phyloP scores from a whole-genome alignment of 2,888 invertebrate species.

The Micropterix aruncella region DNA sequence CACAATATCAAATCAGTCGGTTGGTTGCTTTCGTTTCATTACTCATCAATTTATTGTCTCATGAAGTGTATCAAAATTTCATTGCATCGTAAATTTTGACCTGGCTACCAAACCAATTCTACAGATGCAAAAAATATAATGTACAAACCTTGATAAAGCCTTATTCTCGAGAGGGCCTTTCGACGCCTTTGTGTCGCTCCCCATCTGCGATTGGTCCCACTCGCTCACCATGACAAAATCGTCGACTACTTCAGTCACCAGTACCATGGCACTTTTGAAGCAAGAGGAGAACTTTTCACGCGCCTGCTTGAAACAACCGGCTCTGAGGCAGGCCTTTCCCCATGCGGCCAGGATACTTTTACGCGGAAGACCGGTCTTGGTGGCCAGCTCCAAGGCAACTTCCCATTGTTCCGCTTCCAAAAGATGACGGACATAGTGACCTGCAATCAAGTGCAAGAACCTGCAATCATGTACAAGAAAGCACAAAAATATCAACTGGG shows the following conservation, averaged over 20 bases:
- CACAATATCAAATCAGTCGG: too few species aligned
- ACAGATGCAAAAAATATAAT: too few species aligned
- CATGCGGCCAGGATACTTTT: constrained; percentile 76
- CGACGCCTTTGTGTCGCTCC: constrained; percentile 5
- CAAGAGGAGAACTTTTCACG: constrained; percentile 53
- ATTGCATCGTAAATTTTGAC: too few species aligned
- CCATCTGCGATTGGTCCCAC: constrained; percentile 5
- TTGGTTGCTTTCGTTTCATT: too few species aligned
- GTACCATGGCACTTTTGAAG: constrained; percentile 20
- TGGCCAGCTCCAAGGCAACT: constrained; percentile 70
- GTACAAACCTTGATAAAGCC: too few species aligned
- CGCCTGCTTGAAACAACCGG: constrained; percentile 65
- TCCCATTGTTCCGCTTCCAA: constrained; percentile 79
- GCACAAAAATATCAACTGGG: too few species aligned
- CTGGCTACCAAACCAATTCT: too few species aligned
- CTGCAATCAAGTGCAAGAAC: too few species aligned
- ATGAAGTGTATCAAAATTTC: too few species aligned
- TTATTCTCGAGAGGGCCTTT: too few species aligned
- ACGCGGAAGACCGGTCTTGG: constrained; percentile 70
- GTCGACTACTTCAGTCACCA: neutral
- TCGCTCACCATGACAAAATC: constrained; percentile 5
- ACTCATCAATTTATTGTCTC: too few species aligned
- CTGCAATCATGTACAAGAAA: too few species aligned
- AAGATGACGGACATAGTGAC: constrained; percentile 54
- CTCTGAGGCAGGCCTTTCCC: constrained; percentile 71